Percentiles rank a stretch among this genome's conserved stretches.
Evolutionary conservation across 2,797 vertebrate genomes (phyloP).

Genomic region (Babyrousa celebensis): DNA sequence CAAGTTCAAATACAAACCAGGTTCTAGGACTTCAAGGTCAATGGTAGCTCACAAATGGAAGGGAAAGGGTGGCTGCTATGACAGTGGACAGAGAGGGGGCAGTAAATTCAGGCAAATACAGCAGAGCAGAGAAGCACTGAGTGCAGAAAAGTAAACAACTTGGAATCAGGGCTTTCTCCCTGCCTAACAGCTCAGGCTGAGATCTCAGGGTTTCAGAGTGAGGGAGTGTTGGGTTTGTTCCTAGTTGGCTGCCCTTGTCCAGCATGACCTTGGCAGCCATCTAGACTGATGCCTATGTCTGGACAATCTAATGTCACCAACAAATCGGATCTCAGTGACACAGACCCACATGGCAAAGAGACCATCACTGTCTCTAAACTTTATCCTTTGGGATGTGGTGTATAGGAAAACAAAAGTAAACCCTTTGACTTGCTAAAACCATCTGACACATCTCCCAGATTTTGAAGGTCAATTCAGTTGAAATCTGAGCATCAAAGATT

Average conservation of each 20-base stretch:
- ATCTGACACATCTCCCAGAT: slow-evolving; percentile 69
- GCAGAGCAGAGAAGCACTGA: not conserved
- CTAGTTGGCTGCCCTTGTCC: not conserved
- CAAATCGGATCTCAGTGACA: slow-evolving; percentile 44
- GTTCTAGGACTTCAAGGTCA: not conserved
- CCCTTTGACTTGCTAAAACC: slow-evolving; percentile 47
- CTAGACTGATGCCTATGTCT: slow-evolving; percentile 31
- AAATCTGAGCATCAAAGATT: slow-evolving; percentile 73
- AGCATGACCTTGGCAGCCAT: not conserved
- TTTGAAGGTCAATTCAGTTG: slow-evolving; percentile 72
- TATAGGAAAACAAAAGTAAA: slow-evolving; percentile 13
- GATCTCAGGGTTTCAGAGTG: not conserved
- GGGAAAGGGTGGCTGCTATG: not conserved
- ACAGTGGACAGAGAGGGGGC: not conserved
- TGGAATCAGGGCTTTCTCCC: not conserved
- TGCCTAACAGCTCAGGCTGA: not conserved
- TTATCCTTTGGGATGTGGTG: not conserved
- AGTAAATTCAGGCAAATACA: not conserved
- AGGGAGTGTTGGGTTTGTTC: not conserved
- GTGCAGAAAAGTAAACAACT: too few species aligned
- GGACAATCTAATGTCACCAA: slow-evolving; percentile 32
- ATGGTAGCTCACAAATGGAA: not conserved
- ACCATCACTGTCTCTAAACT: not conserved
- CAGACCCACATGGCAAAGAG: not conserved
- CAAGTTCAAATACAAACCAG: not conserved